Conservation (phyloP, 2,113 vertebrate genomes). For the Paradoxurus hermaphroditus region DNA sequence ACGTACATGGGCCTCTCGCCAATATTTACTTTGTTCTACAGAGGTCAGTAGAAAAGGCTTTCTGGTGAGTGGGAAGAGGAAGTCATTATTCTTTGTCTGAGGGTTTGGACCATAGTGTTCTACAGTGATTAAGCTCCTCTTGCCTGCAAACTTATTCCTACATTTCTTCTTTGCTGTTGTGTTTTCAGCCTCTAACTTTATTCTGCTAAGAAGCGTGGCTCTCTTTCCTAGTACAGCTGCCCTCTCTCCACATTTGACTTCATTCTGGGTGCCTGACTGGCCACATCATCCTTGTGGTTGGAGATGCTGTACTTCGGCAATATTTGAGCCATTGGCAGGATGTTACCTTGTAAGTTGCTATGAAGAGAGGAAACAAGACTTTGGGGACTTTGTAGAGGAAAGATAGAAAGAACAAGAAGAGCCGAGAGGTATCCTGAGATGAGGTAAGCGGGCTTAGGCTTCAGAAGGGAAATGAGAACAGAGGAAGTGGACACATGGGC, state of each 20-base stretch:
- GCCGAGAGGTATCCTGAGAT: neutral
- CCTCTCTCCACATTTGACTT: neutral
- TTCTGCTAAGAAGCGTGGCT: neutral
- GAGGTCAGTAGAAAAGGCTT: neutral
- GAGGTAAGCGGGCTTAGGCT: neutral
- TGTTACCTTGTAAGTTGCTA: conserved; percentile 1
- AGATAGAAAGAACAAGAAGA: neutral
- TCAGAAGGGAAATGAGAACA: neutral
- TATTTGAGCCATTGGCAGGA: conserved; percentile 6
- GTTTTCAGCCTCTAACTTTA: neutral
- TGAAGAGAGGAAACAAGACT: neutral
- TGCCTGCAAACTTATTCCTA: neutral
- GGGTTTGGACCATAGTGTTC: neutral
- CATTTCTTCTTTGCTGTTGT: neutral
- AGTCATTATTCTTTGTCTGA: neutral
- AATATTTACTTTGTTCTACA: neutral
- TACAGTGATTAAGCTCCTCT: neutral
- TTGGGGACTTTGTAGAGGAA: neutral
- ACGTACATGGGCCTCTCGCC: neutral
- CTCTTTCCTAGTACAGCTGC: neutral
- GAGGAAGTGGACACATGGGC: neutral
- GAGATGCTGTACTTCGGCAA: conserved; percentile 56
- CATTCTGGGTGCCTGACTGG: neutral
- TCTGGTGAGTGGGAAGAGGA: conserved; percentile 28
- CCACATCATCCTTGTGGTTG: conserved; percentile 33